A percentile compares a stretch with the other conserved stretches of the same genome.
phyloP scores from a whole-genome alignment of 2,888 invertebrate genomes.

The Platerodrilus igneus region DNA sequence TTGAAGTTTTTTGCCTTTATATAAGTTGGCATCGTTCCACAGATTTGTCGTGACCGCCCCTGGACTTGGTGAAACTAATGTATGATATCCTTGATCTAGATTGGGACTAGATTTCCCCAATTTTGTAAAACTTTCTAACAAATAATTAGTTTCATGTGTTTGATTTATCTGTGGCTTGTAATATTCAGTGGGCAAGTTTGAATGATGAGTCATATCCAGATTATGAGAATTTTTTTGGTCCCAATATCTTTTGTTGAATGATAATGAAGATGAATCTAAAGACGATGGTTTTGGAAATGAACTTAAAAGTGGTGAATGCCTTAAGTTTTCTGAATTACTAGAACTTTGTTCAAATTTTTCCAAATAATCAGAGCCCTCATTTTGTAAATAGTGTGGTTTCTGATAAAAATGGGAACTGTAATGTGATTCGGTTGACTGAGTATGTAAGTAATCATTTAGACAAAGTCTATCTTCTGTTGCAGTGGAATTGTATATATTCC shows the following conservation, averaged over 20 bases:
- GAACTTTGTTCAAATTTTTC: constrained; percentile 20
- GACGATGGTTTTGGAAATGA: constrained; percentile 40
- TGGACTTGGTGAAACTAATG: constrained; percentile 61
- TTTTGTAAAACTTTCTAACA: constrained; percentile 46
- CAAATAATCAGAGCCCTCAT: constrained; percentile 31
- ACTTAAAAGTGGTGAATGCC: constrained; percentile 16
- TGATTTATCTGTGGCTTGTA: constrained; percentile 30
- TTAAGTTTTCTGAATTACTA: constrained; percentile 18
- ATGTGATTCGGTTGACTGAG: constrained; percentile 30
- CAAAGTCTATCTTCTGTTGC: constrained; percentile 19
- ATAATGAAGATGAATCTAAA: constrained; percentile 43
- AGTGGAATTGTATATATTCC: constrained; percentile 29
- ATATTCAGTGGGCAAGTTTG: constrained; percentile 35
- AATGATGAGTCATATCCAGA: constrained; percentile 31
- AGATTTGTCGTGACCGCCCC: constrained; percentile 45
- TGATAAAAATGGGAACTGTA: constrained; percentile 35
- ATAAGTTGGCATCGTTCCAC: constrained; percentile 44
- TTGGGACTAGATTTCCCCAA: constrained; percentile 59
- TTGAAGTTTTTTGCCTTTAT: constrained; percentile 38
- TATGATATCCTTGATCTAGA: constrained; percentile 78
- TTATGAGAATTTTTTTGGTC: constrained; percentile 41
- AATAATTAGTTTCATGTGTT: constrained; percentile 36
- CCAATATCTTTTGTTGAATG: constrained; percentile 44
- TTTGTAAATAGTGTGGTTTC: constrained; percentile 35
- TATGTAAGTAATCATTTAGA: constrained; percentile 21